phyloP scores from a whole-genome alignment of 1,140 invertebrate species.

The Micrasema longulum region DNA sequence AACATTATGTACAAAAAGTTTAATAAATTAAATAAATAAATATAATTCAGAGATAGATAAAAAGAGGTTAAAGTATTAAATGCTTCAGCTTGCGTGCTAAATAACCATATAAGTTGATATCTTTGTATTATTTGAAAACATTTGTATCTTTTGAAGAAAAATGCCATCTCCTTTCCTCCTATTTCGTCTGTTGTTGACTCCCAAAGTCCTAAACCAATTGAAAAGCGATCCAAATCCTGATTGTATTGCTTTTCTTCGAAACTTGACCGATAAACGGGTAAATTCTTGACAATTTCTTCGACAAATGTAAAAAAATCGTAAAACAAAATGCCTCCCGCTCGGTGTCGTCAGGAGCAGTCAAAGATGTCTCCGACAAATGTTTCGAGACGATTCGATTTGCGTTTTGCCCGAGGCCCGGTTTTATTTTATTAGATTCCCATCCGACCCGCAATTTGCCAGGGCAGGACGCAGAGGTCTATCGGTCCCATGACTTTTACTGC shows the following conservation, averaged over 20 bases:
- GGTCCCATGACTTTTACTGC: too few relatives aligned
- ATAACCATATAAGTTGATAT: too few relatives aligned
- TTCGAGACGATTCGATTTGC: conserved; percentile 25
- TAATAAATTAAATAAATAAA: too few relatives aligned
- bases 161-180: too few relatives aligned
- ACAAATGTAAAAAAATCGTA: conserved; percentile 5
- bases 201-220: not conserved
- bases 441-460: conserved; percentile 11
- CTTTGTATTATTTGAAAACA: too few relatives aligned
- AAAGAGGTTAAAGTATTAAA: too few relatives aligned
- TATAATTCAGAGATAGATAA: too few relatives aligned
- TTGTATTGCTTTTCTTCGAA: not conserved
- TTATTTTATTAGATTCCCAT: conserved; percentile 23
- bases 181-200: not conserved
- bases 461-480: not conserved
- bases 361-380: conserved; percentile 27
- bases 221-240: not conserved
- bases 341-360: conserved; percentile 25
- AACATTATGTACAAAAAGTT: too few relatives aligned
- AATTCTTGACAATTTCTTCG: conserved; percentile 16
- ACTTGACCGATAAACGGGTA: conserved; percentile 28
- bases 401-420: conserved; percentile 8
- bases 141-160: too few relatives aligned
- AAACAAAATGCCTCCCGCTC: conserved; percentile 3
- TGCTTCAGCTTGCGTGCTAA: too few relatives aligned